Base-by-base conservation (phyloP, 1,140 invertebrate genomes). In the Catajapyx aquilonaris region DNA sequence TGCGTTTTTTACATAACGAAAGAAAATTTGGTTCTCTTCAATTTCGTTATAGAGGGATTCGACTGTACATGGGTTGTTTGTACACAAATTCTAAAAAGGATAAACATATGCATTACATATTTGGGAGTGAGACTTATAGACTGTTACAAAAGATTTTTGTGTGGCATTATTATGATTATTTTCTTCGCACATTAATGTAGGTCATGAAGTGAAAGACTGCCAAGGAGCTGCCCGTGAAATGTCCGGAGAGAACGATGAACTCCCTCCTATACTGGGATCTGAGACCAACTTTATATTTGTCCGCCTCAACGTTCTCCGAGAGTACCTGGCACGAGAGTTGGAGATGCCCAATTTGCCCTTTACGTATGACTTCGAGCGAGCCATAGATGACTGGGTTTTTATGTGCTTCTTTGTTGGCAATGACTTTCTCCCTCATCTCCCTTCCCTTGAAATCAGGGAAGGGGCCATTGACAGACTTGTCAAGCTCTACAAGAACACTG, bases 381-480 rank as follows among this genome's bases (percentile, higher is more conserved):
- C 73, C 2, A 53, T 95, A 2, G 95, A 99, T 58, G 95, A 99
- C 61, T 99, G 94, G 93, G 93, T 98, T 1, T 97, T 99, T 55
- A 96, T 99, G 88, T 98, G 95, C 60, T 99, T 99, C 62, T 99
- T 99, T 63, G 95, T 99, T 38, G 95, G 95, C 30, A 99, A 99
- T 61, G 95, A 99, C 64, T 99, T 99, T 57, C 57, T 99, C 45
- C 95, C 95, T 11, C 95, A 99, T 68, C 64, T 99, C 39, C 95
- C 95, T 11, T 96, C 90, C 17, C 60, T 99, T 41, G 94, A 99
- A 66, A 99, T 99, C 49, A 66, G 94, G 41, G 95, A 99, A 66
- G 81, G 81, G 10, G 95, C 95, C 0, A 95, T 99, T 42, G 93
- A 99, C 59, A 64, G 91, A 39, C 66, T 99, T 3, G 76, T 99